These are phyloP conservation scores for Drosophila subpulchrella DNA, from an alignment of 1,140 invertebrate species.

Conservation along the genomic window DNA sequence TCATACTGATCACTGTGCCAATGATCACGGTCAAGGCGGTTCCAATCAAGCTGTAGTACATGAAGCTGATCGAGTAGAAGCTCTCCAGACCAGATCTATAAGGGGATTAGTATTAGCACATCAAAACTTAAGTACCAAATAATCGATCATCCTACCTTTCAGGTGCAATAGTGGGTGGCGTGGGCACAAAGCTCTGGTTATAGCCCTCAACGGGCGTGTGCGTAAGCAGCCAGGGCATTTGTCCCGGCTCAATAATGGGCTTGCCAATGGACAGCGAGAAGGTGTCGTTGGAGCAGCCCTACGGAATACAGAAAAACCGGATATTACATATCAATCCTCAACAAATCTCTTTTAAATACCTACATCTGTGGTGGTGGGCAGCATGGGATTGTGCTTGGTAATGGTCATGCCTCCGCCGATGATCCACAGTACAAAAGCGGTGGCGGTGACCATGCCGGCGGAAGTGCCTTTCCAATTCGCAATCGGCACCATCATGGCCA, in stretches of 20 bases:
- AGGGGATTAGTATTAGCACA: conserved; percentile 42
- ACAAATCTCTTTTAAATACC: background rate
- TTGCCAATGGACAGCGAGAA: conserved; percentile 85
- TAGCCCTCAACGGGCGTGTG: conserved; percentile 59
- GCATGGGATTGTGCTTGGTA: conserved; percentile 78
- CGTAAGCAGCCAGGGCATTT: conserved; percentile 62
- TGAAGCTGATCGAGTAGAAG: conserved; percentile 89
- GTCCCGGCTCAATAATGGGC: conserved; percentile 45
- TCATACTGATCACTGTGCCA: conserved; percentile 88
- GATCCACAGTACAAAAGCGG: conserved; percentile 88
- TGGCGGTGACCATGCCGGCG: conserved; percentile 88
- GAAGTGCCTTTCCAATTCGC: conserved; percentile 91
- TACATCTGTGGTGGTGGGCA: conserved; percentile 87
- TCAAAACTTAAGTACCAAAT: background rate
- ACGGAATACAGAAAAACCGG: background rate
- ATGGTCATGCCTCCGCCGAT: conserved; percentile 87
- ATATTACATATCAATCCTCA: background rate
- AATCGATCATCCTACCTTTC: conserved; percentile 37
- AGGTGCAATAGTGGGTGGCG: conserved; percentile 38
- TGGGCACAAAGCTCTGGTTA: conserved; percentile 58
- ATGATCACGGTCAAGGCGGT: conserved; percentile 88
- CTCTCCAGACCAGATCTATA: conserved; percentile 86
- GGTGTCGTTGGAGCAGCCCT: conserved; percentile 88
- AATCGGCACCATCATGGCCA: conserved; percentile 90
- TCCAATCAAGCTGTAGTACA: conserved; percentile 91